Percentiles rank a stretch among this genome's conserved stretches.
These are phyloP conservation scores for Alaudala cheleensis DNA, from an alignment of 2,113 vertebrate genomes.

Conservation along the genomic window DNA sequence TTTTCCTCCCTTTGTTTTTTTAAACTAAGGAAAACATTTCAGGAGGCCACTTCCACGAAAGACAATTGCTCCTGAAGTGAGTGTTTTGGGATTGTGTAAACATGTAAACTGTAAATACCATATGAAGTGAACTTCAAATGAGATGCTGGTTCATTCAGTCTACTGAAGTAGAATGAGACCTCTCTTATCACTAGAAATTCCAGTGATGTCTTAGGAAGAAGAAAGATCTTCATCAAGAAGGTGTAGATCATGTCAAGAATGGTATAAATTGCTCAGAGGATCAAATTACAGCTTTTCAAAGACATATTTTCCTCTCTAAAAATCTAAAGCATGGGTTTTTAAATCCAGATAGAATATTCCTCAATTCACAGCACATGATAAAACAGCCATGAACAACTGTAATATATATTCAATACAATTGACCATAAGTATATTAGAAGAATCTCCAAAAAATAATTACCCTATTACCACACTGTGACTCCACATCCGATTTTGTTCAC, in stretches of 20 bases:
- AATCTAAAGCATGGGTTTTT: neutral
- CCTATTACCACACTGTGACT: neutral
- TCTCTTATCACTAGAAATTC: neutral
- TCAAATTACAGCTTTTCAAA: neutral
- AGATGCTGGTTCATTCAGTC: neutral
- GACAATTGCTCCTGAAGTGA: conserved; percentile 18
- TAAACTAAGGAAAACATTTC: neutral
- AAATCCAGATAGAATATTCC: neutral
- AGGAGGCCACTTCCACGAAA: neutral
- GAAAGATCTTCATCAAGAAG: neutral
- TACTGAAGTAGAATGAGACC: neutral
- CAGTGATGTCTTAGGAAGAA: neutral
- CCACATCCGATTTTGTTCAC: conserved; percentile 29
- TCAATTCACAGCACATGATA: neutral
- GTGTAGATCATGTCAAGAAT: neutral
- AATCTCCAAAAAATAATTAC: conserved; percentile 35
- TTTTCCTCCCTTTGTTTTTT: neutral
- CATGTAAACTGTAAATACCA: neutral
- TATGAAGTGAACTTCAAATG: conserved; percentile 5
- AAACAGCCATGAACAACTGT: neutral
- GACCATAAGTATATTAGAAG: conserved; percentile 5
- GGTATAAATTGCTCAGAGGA: neutral
- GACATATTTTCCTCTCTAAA: neutral
- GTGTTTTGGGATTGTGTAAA: neutral
- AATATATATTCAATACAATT: neutral